Conservation (phyloP, 2,888 invertebrate species). For the Platycheirus albimanus region DNA sequence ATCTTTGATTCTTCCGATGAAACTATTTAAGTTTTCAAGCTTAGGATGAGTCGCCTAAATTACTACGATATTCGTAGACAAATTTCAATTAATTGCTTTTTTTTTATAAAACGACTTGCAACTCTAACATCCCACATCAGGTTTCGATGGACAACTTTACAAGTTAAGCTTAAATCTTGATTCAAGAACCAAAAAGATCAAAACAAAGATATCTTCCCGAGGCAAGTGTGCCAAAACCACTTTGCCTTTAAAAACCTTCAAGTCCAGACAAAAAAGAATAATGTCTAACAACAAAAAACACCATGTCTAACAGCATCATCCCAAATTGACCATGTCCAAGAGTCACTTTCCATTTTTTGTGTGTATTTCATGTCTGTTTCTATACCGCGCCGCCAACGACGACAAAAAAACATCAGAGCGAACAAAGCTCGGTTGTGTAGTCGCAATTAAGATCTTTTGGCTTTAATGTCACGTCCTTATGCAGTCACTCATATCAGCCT, state of each 20-base stretch:
- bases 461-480: constrained; percentile 74
- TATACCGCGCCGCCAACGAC: constrained; percentile 19
- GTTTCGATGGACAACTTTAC: too few species aligned
- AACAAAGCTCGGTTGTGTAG: constrained; percentile 52
- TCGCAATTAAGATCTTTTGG: constrained; percentile 68
- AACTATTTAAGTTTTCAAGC: too few species aligned
- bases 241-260: neutral
- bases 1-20: too few species aligned
- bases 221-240: neutral
- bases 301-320: constrained; percentile 49
- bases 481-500: constrained; percentile 71
- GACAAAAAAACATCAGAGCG: constrained; percentile 7
- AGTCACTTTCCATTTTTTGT: constrained; percentile 58
- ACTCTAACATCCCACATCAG: too few species aligned
- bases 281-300: constrained; percentile 48
- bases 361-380: constrained; percentile 18
- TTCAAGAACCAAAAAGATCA: too few species aligned
- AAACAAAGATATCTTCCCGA: too few species aligned
- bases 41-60: too few species aligned
- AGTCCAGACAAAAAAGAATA: neutral
- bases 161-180: too few species aligned
- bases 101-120: too few species aligned
- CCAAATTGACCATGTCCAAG: constrained; percentile 64
- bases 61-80: too few species aligned
- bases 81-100: too few species aligned